Evolutionary conservation across 2,113 vertebrate genomes (phyloP).

Genomic region (Coptodon rendalli): DNA sequence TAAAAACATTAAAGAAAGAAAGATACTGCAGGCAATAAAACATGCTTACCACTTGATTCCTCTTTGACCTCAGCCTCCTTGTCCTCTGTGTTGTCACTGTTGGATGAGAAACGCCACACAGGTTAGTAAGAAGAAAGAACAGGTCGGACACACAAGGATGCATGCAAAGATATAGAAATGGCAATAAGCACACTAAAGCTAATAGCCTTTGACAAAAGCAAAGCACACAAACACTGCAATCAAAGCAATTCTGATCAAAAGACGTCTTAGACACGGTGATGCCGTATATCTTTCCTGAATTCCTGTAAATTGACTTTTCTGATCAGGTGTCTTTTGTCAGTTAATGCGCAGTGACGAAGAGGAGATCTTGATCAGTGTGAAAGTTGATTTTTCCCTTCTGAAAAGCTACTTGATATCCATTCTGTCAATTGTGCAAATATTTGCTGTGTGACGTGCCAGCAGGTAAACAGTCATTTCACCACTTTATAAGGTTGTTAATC

Average conservation of each 20-base stretch:
- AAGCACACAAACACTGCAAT: not conserved
- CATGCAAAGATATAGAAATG: not conserved
- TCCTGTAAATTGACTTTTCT: not conserved
- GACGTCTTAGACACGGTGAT: not conserved
- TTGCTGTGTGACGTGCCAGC: slow-evolving; percentile 16
- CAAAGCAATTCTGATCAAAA: not conserved
- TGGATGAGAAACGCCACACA: slow-evolving; percentile 43
- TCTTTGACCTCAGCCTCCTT: slow-evolving; percentile 83
- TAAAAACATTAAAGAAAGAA: not conserved
- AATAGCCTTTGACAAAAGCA: not conserved
- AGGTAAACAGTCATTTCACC: slow-evolving; percentile 40
- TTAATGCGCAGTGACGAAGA: not conserved
- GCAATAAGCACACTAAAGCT: not conserved
- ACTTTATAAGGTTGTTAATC: slow-evolving; percentile 26
- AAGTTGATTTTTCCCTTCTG: not conserved
- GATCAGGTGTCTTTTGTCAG: not conserved
- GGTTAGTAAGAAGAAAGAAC: not conserved
- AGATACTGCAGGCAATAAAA: not conserved
- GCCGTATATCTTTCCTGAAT: not conserved
- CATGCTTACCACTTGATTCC: slow-evolving; percentile 76
- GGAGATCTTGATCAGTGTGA: not conserved
- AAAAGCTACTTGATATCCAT: slow-evolving; percentile 4
- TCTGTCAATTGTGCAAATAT: slow-evolving; percentile 27
- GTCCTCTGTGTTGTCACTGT: slow-evolving; percentile 88
- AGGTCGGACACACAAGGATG: not conserved